These are phyloP conservation scores for Neoarius graeffei DNA, from an alignment of 2,113 vertebrate species.

Conservation along the genomic window DNA sequence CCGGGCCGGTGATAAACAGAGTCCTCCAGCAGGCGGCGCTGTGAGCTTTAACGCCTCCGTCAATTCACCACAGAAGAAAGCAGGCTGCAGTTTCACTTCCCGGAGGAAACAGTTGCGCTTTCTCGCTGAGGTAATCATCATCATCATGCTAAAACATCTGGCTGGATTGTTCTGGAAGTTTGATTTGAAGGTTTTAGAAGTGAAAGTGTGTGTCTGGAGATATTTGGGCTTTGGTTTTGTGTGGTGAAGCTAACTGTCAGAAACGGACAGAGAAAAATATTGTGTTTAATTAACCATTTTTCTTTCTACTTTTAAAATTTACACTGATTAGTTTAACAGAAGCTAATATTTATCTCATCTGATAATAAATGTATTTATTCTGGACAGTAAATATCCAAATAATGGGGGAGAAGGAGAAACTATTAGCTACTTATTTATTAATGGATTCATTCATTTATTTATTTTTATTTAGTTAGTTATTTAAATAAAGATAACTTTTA, in stretches of 20 bases:
- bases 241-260: neutral
- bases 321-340: too few species aligned
- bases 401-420: too few species aligned
- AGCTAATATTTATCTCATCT: neutral
- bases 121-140: neutral
- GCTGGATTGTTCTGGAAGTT: neutral
- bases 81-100: neutral
- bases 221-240: too few species aligned
- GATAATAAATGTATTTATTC: too few species aligned
- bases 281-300: neutral
- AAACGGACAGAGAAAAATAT: neutral
- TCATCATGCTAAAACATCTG: neutral
- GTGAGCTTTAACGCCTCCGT: neutral
- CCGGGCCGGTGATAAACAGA: neutral
- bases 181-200: neutral
- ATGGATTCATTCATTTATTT: too few species aligned
- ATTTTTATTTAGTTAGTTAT: too few species aligned
- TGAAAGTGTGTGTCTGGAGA: too few species aligned
- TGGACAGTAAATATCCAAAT: too few species aligned
- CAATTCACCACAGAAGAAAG: neutral
- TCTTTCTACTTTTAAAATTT: neutral
- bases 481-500: too few species aligned
- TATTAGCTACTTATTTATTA: too few species aligned
- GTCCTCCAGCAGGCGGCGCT: neutral
- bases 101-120: neutral